These are phyloP conservation scores for Anguilla megastoma DNA, from an alignment of 2,797 vertebrate genomes.

Conservation along the genomic window DNA sequence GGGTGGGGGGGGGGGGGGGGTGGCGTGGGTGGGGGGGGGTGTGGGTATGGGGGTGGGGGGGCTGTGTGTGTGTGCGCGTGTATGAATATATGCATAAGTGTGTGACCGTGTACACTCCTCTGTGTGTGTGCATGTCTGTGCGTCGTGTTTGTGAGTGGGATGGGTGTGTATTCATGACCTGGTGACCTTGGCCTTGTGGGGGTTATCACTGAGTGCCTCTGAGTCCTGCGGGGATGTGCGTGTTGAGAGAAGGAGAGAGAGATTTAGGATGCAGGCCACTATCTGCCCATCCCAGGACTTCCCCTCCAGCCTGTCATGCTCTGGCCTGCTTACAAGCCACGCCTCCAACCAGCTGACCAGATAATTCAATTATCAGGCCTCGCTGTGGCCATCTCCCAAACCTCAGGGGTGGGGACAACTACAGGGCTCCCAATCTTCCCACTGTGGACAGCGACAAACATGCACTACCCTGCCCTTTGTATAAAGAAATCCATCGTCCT, in stretches of 20 bases:
- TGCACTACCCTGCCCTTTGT: conserved; percentile 42
- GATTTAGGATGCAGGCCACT: conserved; percentile 63
- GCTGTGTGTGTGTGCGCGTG: not conserved
- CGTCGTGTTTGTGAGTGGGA: not conserved
- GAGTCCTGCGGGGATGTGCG: not conserved
- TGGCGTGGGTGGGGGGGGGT: conserved; percentile 48
- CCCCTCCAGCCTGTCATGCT: conserved; percentile 79
- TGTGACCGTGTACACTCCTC: not conserved
- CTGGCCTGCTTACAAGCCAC: conserved; percentile 65
- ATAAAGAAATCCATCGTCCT: too few relatives aligned
- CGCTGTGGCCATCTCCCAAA: conserved; percentile 62
- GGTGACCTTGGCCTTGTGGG: conserved; percentile 32
- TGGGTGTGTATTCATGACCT: conserved; percentile 50
- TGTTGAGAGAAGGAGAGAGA: conserved; percentile 18
- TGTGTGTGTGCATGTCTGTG: not conserved
- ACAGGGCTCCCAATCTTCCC: conserved; percentile 74
- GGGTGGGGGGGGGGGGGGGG: too few relatives aligned
- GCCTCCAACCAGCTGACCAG: conserved; percentile 78
- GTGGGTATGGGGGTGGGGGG: too few relatives aligned
- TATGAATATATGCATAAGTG: not conserved
- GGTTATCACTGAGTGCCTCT: conserved; percentile 35
- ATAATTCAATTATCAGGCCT: conserved; percentile 81
- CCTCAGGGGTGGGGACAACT: conserved; percentile 70
- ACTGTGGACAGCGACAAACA: conserved; percentile 68
- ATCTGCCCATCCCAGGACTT: conserved; percentile 92